A percentile compares a stretch with the other conserved stretches of the same genome.
These are phyloP conservation scores for Cantharis rustica DNA, from an alignment of 2,888 invertebrate genomes.

Conservation along the genomic window DNA sequence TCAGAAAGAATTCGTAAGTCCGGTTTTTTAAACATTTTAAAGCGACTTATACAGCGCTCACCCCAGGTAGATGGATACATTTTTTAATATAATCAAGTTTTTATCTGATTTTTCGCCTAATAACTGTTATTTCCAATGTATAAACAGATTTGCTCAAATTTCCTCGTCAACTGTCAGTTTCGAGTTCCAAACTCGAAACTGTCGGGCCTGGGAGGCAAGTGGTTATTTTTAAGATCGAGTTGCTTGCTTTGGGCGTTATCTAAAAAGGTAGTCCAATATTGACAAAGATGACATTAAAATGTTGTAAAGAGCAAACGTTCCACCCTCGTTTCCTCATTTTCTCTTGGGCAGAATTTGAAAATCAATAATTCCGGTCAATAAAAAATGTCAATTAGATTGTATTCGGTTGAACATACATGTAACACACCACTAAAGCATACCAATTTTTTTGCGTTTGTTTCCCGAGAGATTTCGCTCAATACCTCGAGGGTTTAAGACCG, in stretches of 20 bases:
- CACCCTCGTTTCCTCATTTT: background rate
- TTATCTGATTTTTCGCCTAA: background rate
- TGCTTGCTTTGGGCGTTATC: background rate
- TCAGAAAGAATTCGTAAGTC: constrained; percentile 19
- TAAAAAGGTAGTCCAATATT: background rate
- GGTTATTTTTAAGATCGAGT: background rate
- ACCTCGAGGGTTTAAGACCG: constrained; percentile 60
- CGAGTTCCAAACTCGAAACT: background rate
- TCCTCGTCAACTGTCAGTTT: background rate
- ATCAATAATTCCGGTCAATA: background rate
- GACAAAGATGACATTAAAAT: background rate
- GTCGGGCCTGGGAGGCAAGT: background rate
- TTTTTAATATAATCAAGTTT: background rate
- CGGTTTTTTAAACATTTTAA: constrained; percentile 10
- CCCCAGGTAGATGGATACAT: background rate
- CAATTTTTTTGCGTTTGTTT: constrained; percentile 55
- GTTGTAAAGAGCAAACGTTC: background rate
- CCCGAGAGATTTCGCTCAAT: constrained; percentile 59
- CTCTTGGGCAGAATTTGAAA: background rate
- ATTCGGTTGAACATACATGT: constrained; percentile 21
- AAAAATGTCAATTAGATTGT: constrained; percentile 15
- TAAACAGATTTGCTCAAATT: background rate
- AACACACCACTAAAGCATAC: constrained; percentile 28
- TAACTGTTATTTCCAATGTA: background rate
- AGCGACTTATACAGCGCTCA: background rate